Evolutionary conservation across 2,888 invertebrate species (phyloP), one percentile per base, ranked within the genome.

Genomic region (Neoascia interrupta): DNA sequence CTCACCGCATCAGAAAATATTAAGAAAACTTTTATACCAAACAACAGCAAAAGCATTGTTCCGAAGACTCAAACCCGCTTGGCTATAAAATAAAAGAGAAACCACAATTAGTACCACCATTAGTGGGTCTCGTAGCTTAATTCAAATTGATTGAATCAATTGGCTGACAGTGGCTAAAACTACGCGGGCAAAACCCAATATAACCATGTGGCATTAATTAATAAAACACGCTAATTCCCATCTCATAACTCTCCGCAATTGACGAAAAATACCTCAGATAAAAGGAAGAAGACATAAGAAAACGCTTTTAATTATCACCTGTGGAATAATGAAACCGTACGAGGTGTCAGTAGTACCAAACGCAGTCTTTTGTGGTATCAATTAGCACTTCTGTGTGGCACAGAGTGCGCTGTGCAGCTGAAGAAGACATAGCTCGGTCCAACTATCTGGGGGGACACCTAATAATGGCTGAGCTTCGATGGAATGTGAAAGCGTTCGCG

Each of bases 291-390:
- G 47, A 72, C 41, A 6, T 31, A 66, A 61, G 72, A 66, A 79
- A 79, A 61, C 54, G 60, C 66, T 79, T 79, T 79, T 73, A 73
- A 79, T 79, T 79, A 73, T 73, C 79, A 79, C 73, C 64, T 60
- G 36, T 10, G 11, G 56, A 76, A 36, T 70, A 66, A 66, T 73
- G 53, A 47, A 45, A 58, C 60, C 69, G 15, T 54, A 56, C 36
- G 49, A 56, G 49, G 45, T 63, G 49, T 37, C 41, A 28, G 49
- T 60, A 60, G 28, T 11, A 54, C 45, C 16, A 43, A 31, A 66
- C 58, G 49, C 31, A 60, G 31, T 19, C 64, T 69, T 76, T 76
- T 79, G 73, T 34, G 56, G 49, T 51, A 73, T 73, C 73, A 79
- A 79, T 79, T 79, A 79, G 61, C 79, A 79, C 79, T 61, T 34